Conservation (phyloP, 2,797 vertebrate species). For the Sparus aurata region DNA sequence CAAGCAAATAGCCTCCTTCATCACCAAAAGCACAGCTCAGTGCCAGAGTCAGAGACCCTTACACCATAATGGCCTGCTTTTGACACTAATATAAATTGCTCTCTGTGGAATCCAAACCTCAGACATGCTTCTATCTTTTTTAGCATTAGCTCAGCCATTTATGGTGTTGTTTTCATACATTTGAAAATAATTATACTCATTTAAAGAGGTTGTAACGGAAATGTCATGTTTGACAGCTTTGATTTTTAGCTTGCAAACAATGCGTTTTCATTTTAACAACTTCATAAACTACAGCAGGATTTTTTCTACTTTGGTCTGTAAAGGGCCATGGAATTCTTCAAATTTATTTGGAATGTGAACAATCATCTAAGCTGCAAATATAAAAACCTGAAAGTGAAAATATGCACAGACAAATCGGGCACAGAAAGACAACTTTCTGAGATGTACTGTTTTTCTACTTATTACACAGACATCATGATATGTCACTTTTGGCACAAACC, state of each 20-base stretch:
- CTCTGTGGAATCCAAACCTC: background rate
- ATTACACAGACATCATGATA: background rate
- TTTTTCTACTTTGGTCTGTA: background rate
- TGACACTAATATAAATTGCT: conserved; percentile 37
- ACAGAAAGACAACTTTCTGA: background rate
- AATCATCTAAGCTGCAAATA: background rate
- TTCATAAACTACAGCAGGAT: background rate
- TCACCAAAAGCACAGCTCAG: conserved; percentile 36
- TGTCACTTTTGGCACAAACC: background rate
- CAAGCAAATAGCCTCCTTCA: conserved; percentile 36
- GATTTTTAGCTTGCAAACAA: background rate
- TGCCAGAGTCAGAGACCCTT: conserved; percentile 2
- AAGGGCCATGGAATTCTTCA: background rate
- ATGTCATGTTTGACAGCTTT: background rate
- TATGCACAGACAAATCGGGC: background rate
- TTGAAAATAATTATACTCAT: background rate
- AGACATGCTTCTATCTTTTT: background rate
- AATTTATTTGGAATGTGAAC: background rate
- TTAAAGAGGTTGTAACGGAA: background rate
- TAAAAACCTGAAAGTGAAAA: background rate
- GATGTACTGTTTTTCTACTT: background rate
- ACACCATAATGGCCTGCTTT: conserved; percentile 21
- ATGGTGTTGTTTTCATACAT: background rate
- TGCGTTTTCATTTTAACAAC: background rate
- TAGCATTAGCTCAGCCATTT: background rate